These are phyloP conservation scores for Patella caerulea DNA, from an alignment of 2,888 invertebrate species.

Conservation along the genomic window DNA sequence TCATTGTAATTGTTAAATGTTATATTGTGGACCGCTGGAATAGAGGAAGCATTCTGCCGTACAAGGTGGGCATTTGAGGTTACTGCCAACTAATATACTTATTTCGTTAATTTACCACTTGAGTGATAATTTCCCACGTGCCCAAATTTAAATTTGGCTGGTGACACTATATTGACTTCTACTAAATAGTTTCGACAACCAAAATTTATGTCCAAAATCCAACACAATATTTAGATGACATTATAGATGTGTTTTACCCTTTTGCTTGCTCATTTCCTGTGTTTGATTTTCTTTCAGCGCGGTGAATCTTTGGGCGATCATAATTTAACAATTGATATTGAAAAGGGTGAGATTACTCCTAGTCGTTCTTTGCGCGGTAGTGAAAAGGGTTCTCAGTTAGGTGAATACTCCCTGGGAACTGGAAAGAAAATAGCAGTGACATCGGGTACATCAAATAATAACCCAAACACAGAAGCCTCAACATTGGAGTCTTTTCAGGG, in stretches of 20 bases:
- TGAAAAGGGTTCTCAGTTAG: background rate
- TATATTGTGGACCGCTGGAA: background rate
- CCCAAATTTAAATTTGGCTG: no score
- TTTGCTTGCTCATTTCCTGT: background rate
- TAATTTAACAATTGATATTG: slow-evolving; percentile 44
- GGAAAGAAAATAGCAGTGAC: background rate
- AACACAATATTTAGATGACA: no score
- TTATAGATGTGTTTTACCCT: no score
- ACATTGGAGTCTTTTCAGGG: no score
- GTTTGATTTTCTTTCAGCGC: slow-evolving; percentile 29
- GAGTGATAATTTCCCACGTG: no score
- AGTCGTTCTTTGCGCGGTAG: background rate
- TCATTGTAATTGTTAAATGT: background rate
- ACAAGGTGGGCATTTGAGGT: background rate
- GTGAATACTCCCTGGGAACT: background rate
- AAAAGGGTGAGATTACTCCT: slow-evolving; percentile 41
- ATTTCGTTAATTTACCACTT: no score
- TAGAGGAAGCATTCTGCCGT: background rate
- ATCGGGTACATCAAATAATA: no score
- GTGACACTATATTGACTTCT: no score
- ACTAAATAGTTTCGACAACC: no score
- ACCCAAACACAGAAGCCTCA: no score
- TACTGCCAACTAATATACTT: no score
- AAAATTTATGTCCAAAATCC: no score
- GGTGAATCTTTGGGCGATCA: slow-evolving; percentile 41